Evolutionary conservation across 1,140 invertebrate genomes (phyloP).

Genomic region (Drosophila pandora): DNA sequence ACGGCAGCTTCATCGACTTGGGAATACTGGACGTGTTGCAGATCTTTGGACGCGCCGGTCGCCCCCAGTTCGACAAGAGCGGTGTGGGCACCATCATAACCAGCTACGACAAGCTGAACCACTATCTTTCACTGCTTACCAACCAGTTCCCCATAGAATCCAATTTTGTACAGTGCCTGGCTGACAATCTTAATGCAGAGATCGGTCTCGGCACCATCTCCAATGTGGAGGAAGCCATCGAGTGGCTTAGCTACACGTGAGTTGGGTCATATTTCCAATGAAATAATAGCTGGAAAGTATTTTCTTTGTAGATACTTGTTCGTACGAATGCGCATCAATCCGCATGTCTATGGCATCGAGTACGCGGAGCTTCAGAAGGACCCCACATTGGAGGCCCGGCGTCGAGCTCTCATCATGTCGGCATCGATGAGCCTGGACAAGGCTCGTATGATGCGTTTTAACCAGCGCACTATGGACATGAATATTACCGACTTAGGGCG

Average conservation of each 20-base stretch:
- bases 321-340: slow-evolving; percentile 97
- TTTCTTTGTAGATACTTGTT: slow-evolving; percentile 89
- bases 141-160: slow-evolving; percentile 99
- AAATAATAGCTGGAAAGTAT: not conserved
- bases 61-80: slow-evolving; percentile 96
- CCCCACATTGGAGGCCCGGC: slow-evolving; percentile 89
- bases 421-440: slow-evolving; percentile 95
- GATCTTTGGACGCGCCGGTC: slow-evolving; percentile 99
- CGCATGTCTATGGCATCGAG: slow-evolving; percentile 94
- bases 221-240: slow-evolving; percentile 97
- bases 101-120: slow-evolving; percentile 94
- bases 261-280: not conserved
- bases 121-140: slow-evolving; percentile 97
- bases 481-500: slow-evolving; percentile 95
- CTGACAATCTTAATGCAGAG: slow-evolving; percentile 99
- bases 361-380: slow-evolving; percentile 90
- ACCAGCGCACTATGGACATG: slow-evolving; percentile 92
- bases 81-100: slow-evolving; percentile 99
- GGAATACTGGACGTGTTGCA: slow-evolving; percentile 99
- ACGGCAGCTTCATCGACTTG: slow-evolving; percentile 96
- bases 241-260: slow-evolving; percentile 97
- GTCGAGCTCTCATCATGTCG: slow-evolving; percentile 90
- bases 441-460: slow-evolving; percentile 97
- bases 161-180: slow-evolving; percentile 95
- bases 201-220: slow-evolving; percentile 96